Conservation (phyloP, 2,888 invertebrate species). For the Acrobasis repandana region DNA sequence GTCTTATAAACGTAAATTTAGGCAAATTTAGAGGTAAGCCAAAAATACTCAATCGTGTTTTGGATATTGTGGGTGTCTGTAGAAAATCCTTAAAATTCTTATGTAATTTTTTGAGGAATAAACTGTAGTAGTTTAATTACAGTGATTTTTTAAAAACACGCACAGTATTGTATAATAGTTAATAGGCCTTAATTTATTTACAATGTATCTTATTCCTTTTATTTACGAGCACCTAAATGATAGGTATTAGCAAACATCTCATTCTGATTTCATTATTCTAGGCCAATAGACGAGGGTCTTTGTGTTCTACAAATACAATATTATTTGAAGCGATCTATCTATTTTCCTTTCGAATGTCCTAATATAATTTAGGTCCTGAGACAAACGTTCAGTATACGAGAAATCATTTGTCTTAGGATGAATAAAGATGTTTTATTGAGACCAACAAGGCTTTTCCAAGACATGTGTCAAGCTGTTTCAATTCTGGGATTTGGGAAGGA, state of each 20-base stretch:
- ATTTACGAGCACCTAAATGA: background rate
- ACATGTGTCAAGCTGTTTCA: slow-evolving; percentile 1
- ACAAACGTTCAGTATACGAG: background rate
- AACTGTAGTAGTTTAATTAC: no score
- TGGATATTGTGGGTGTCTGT: no score
- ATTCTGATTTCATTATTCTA: background rate
- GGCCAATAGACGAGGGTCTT: slow-evolving; percentile 6
- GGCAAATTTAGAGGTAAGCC: no score
- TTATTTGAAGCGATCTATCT: background rate
- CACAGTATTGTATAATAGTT: no score
- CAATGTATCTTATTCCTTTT: no score
- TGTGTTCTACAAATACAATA: background rate
- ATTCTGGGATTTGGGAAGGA: background rate
- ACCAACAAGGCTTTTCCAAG: background rate
- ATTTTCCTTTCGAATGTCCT: background rate
- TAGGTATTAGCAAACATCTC: background rate
- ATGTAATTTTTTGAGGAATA: no score
- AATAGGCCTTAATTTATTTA: no score
- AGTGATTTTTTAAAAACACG: no score
- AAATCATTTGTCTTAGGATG: background rate
- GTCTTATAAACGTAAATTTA: no score
- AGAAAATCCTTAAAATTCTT: no score
- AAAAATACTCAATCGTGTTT: no score
- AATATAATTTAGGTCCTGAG: background rate
- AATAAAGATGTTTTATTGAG: background rate